Evolutionary conservation across 2,113 vertebrate genomes (phyloP).

Genomic region (Oryzias melastigma): DNA sequence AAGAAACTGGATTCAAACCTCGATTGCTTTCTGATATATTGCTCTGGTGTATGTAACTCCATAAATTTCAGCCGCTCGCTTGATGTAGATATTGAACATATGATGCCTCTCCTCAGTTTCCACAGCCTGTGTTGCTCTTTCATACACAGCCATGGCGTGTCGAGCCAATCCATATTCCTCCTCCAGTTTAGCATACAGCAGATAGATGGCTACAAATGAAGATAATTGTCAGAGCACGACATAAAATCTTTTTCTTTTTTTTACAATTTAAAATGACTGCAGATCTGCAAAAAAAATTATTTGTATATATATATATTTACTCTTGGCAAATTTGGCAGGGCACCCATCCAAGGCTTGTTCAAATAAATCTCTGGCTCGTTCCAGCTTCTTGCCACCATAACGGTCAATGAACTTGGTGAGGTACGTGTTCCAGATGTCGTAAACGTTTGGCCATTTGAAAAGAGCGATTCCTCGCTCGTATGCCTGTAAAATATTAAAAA

Average conservation of each 20-base stretch:
- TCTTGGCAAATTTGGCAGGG: conserved; percentile 90
- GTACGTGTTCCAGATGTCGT: conserved; percentile 95
- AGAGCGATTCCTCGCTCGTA: conserved; percentile 91
- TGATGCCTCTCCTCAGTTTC: conserved; percentile 83
- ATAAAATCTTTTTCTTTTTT: not conserved
- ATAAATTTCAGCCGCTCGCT: conserved; percentile 90
- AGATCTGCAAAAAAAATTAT: too few relatives aligned
- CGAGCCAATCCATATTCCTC: conserved; percentile 90
- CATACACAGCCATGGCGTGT: conserved; percentile 93
- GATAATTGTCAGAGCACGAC: not conserved
- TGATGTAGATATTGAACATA: conserved; percentile 97
- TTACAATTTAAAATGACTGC: too few relatives aligned
- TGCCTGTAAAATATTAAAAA: conserved; percentile 68
- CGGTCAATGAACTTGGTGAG: conserved; percentile 92
- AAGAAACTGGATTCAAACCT: conserved; percentile 69
- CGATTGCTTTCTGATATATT: conserved; percentile 92
- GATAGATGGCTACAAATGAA: conserved; percentile 81
- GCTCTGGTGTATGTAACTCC: conserved; percentile 90
- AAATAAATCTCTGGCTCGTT: conserved; percentile 89
- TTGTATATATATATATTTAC: conserved; percentile 61
- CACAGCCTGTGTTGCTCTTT: conserved; percentile 87
- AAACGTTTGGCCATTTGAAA: conserved; percentile 92
- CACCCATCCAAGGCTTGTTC: conserved; percentile 92
- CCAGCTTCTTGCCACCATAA: conserved; percentile 92
- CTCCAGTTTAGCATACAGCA: conserved; percentile 90